Base-by-base conservation (phyloP, 2,797 vertebrate genomes). In the Lepus oiostolus region DNA sequence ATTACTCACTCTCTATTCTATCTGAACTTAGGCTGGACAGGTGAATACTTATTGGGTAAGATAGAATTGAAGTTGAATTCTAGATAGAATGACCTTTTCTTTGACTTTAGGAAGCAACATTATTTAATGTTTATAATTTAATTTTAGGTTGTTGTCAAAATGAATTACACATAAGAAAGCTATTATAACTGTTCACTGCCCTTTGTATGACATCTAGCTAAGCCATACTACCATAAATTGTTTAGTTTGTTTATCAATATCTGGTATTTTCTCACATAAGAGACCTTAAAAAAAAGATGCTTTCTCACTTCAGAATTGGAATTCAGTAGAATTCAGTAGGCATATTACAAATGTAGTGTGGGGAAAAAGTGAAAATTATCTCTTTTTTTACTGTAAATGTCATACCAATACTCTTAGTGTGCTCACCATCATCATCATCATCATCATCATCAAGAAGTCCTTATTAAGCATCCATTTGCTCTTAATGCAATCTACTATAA, bases 401-500 rank as follows among this genome's bases (percentile, higher is more conserved):
- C n/a, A 77, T 60, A 86, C 28, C 26, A 79, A 70, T 76, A 87
- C 1, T 90, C 47, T 91, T 93, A 95, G 22, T 54, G 65, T 90
- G 74, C 74, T 22, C 62, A 71, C 35, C 17, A 12, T 54, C 52
- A 3, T 17, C 52, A 16, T 79, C 63, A 35, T 74, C 68, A 8
- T 63, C 89, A 70, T 92, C 72, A 90, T 93, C 82, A 94, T 93
- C 90, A 90, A 93, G 85, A 96, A 91, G 28, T 86, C 54, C 75
- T 89, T 96, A 76, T 67, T 88, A 95, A 88, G 35, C 22, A 74
- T 65, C 65, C 79, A 38, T 93, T 95, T 95, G 21, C 30, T 90
- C 10, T 95, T 94, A 91, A 95, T 91, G 28, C 89, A 96, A 92
- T 95, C 85, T 92, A 50, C 79, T 80, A 2, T 83, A 96, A 96